These are phyloP conservation scores for Delia radicum DNA, from an alignment of 1,140 invertebrate genomes.

Conservation along the genomic window DNA sequence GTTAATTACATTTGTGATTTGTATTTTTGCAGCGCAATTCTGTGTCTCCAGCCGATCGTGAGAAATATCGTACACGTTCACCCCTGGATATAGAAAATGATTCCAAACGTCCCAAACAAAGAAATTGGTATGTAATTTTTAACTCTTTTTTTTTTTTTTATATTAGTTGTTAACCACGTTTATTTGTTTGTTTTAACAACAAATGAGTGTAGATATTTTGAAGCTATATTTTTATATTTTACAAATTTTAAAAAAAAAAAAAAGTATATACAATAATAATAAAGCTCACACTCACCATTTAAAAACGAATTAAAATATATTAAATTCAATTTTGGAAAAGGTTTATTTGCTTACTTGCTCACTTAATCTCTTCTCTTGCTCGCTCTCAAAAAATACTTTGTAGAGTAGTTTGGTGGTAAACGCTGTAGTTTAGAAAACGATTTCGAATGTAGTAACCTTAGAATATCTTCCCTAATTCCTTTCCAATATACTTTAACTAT, in stretches of 20 bases:
- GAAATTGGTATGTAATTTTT: conserved; percentile 73
- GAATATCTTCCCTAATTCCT: background rate
- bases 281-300: conserved; percentile 34
- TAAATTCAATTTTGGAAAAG: background rate
- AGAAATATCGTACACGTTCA: conserved; percentile 78
- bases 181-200: background rate
- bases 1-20: too few relatives aligned
- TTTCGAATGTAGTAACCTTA: background rate
- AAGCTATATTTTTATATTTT: background rate
- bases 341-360: conserved; percentile 4
- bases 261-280: conserved; percentile 10
- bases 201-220: conserved; percentile 11
- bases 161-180: background rate
- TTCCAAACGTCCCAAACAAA: conserved; percentile 79
- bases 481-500: background rate
- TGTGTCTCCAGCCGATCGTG: conserved; percentile 85
- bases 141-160: background rate
- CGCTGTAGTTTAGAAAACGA: background rate
- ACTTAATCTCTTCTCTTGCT: conserved; percentile 2
- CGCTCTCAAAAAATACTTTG: background rate
- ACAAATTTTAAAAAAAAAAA: background rate
- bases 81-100: conserved; percentile 66
- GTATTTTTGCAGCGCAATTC: conserved; percentile 65
- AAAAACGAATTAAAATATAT: conserved; percentile 2
- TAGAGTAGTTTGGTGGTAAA: conserved; percentile 3